Percentiles rank a stretch among this genome's conserved stretches.
Conservation (phyloP, 2,888 invertebrate genomes). For the Ophion ventricosus region DNA sequence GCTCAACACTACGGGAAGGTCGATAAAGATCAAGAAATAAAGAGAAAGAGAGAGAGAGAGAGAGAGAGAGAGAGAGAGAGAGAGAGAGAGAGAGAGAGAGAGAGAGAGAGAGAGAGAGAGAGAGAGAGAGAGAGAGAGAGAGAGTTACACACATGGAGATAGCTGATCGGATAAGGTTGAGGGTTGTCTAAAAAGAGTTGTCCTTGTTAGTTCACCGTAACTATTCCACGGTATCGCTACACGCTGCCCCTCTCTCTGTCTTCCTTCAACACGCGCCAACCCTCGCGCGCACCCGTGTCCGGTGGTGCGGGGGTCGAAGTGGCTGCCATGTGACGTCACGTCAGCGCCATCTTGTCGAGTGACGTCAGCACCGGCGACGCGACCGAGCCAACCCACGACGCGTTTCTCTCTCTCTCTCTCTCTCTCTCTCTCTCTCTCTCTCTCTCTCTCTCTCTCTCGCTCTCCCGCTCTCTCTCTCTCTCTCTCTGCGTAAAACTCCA, state of each 20-base stretch:
- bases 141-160: constrained; percentile 4
- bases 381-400: constrained; percentile 74
- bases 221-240: constrained; percentile 39
- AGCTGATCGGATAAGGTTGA: constrained; percentile 45
- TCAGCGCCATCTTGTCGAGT: constrained; percentile 84
- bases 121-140: constrained; percentile 18
- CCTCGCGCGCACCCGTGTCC: constrained; percentile 66
- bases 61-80: constrained; percentile 18
- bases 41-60: constrained; percentile 1
- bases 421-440: constrained; percentile 50
- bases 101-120: too few relatives aligned
- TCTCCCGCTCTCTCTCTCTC: constrained; percentile 43
- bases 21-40: neutral
- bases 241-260: constrained; percentile 26
- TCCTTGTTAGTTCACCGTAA: constrained; percentile 56
- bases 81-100: too few relatives aligned
- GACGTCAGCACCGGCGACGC: constrained; percentile 82
- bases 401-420: constrained; percentile 57
- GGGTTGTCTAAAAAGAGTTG: constrained; percentile 39
- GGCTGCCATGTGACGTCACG: constrained; percentile 82
- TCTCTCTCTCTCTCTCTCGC: constrained; percentile 53
- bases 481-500: constrained; percentile 63
- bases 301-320: constrained; percentile 47
- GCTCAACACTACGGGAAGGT: neutral
- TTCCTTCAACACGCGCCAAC: constrained; percentile 64